Evolutionary conservation across 2,113 vertebrate species (phyloP).

Genomic region (Cololabis saira): DNA sequence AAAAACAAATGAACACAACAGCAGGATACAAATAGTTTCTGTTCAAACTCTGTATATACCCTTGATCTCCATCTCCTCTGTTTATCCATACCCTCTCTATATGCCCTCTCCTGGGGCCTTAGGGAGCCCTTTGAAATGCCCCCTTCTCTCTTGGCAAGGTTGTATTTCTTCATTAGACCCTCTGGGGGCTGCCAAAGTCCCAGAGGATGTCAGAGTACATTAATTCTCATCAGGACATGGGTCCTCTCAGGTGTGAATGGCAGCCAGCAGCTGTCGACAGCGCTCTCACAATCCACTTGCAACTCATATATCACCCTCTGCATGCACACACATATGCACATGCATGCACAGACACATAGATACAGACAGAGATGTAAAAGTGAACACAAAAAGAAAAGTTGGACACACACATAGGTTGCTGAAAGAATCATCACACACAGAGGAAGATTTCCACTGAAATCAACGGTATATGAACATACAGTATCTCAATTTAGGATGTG

Average conservation of each 20-base stretch:
- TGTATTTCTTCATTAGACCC: conserved; percentile 88
- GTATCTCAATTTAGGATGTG: conserved; percentile 76
- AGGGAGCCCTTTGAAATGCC: conserved; percentile 70
- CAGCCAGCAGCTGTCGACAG: conserved; percentile 89
- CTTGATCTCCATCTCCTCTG: conserved; percentile 58
- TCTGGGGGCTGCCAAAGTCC: conserved; percentile 85
- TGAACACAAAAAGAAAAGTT: conserved; percentile 47
- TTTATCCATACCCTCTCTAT: conserved; percentile 63
- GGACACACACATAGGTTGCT: conserved; percentile 33
- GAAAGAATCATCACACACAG: conserved; percentile 59
- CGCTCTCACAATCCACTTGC: conserved; percentile 85
- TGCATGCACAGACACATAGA: conserved; percentile 8
- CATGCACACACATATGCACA: conserved; percentile 13
- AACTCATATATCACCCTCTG: conserved; percentile 84
- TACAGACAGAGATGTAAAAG: conserved; percentile 21
- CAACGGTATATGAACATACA: conserved; percentile 72
- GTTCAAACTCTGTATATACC: conserved; percentile 51
- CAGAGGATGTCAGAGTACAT: conserved; percentile 91
- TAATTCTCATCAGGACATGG: conserved; percentile 93
- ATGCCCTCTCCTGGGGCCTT: conserved; percentile 66
- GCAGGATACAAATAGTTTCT: conserved; percentile 25
- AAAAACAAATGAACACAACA: not conserved
- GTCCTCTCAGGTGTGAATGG: conserved; percentile 92
- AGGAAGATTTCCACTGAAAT: conserved; percentile 65
- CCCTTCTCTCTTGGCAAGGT: conserved; percentile 76